phyloP scores from a whole-genome alignment of 2,888 invertebrate species.

The Acanthoscelides obtectus region DNA sequence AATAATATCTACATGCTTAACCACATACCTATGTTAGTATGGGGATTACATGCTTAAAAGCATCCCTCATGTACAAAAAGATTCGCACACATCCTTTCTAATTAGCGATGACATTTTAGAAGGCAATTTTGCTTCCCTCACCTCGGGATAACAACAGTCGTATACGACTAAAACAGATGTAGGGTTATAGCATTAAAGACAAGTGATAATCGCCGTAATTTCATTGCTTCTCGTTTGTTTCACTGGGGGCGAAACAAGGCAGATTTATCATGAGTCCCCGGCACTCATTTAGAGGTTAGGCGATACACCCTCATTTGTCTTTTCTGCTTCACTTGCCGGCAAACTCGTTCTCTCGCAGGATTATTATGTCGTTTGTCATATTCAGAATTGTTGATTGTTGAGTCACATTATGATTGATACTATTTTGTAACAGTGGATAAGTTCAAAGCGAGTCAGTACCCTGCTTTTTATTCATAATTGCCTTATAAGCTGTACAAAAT shows the following conservation, averaged over 20 bases:
- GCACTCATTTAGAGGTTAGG: constrained; percentile 40
- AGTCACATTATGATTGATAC: not conserved
- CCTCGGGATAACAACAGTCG: not conserved
- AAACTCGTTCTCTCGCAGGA: not conserved
- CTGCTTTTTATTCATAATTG: too few species aligned
- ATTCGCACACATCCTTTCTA: not conserved
- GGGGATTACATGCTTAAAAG: too few species aligned
- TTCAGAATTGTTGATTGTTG: not conserved
- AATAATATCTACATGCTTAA: too few species aligned
- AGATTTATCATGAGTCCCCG: constrained; percentile 45
- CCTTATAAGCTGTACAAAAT: too few species aligned
- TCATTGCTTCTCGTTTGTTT: constrained; percentile 41
- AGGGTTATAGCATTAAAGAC: constrained; percentile 45
- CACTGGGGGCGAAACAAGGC: constrained; percentile 31
- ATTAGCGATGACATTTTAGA: not conserved
- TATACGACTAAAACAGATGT: constrained; percentile 38
- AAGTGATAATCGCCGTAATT: constrained; percentile 49
- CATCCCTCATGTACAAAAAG: not conserved
- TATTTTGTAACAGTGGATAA: not conserved
- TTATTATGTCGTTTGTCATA: not conserved
- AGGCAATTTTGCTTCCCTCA: not conserved
- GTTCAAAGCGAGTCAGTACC: too few species aligned
- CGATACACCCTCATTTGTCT: constrained; percentile 36
- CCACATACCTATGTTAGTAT: too few species aligned
- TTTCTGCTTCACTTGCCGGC: constrained; percentile 4